Base-by-base conservation (phyloP, 2,113 vertebrate species). In the Mystacornis crossleyi region DNA sequence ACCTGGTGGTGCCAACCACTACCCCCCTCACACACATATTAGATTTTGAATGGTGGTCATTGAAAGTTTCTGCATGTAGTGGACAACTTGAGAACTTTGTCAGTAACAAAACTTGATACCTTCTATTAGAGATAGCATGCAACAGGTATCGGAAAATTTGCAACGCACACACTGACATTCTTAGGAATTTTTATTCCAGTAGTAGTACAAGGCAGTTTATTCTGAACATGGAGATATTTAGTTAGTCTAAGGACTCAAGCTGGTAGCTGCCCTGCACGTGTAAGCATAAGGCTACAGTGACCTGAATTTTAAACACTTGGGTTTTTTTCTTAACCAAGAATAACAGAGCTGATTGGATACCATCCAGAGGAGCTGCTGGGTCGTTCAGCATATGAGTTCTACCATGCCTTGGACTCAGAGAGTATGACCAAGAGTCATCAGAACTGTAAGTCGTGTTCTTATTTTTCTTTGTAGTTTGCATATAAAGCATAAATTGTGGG, bases 331-430 rank as follows among this genome's bases (percentile, higher is more conserved):
- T 71, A 61, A 91, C 78, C 74, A 96, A 99, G 99, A 97, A 99
- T 99, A 87, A 98, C 97, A 31, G 97, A 97, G 92, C 95, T 99
- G 94, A 97, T 99, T 92, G 99, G 99, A 47, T 99, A 99, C 96
- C 98, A 98, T 38, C 98, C 99, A 15, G 98, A 99, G 61, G 99
- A 99, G 92, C 97, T 99, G 72, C 97, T 99, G 38, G 99, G 99
- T 12, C 99, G 99, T 51, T 99, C 99, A 1, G 98, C 99, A 1
- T 99, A 99, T 1, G 98, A 99, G 50, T 98, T 99, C 96, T 99
- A 99, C 97, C 99, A 99, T 93, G 98, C 98, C 2, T 94, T 99
- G 97, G 99, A 99, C 96, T 98, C 98, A 0, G 98, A 98, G 70
- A 98, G 86, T 81, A 98, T 99, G 98, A 98, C 98, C 93, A 99